These are phyloP conservation scores for Fabriciana adippe DNA, from an alignment of 2,888 invertebrate genomes.

Conservation along the genomic window DNA sequence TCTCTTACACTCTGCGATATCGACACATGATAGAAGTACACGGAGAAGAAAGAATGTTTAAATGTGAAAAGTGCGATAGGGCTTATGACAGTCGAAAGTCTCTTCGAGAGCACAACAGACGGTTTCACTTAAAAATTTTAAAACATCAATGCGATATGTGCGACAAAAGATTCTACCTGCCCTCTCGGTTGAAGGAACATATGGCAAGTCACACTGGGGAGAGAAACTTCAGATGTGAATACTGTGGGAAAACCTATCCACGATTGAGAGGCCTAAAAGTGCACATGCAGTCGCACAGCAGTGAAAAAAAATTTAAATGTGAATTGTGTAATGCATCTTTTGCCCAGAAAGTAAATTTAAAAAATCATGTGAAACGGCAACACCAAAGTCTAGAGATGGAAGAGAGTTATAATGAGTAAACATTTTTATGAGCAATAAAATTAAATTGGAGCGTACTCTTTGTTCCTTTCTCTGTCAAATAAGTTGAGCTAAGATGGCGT, in stretches of 20 bases:
- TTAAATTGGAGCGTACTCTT: not conserved
- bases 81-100: conserved; percentile 71
- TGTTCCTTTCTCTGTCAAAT: not conserved
- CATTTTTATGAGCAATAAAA: not conserved
- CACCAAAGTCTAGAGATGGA: conserved; percentile 57
- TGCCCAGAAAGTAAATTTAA: conserved; percentile 80
- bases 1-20: conserved; percentile 64
- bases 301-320: conserved; percentile 80
- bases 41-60: conserved; percentile 61
- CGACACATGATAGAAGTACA: conserved; percentile 69
- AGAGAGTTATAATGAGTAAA: conserved; percentile 40
- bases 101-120: conserved; percentile 64
- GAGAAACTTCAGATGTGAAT: conserved; percentile 68
- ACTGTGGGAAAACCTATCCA: conserved; percentile 71
- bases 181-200: conserved; percentile 68
- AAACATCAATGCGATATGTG: conserved; percentile 80
- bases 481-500: not conserved
- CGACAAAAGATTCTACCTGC: conserved; percentile 76
- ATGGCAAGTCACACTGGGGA: conserved; percentile 74
- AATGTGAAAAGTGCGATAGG: conserved; percentile 67
- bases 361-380: conserved; percentile 78
- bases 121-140: conserved; percentile 67
- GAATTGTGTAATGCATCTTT: conserved; percentile 77
- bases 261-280: conserved; percentile 70
- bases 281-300: conserved; percentile 80